Evolutionary conservation across 1,140 invertebrate species (phyloP).

Genomic region (Danaus plexippus): DNA sequence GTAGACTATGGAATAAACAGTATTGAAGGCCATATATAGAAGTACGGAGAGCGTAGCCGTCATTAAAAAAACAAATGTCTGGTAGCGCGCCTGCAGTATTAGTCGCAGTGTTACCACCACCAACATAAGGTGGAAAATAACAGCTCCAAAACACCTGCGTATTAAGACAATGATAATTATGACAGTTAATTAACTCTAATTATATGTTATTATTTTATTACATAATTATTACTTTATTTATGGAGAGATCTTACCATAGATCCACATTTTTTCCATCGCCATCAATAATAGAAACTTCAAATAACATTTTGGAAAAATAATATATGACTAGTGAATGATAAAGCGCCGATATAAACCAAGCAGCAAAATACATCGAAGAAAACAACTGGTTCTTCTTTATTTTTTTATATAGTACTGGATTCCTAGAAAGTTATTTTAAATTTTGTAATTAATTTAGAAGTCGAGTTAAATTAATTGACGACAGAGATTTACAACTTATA

Average conservation of each 20-base stretch:
- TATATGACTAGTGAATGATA: conserved; percentile 71
- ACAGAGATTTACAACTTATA: too few relatives aligned
- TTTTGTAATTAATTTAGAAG: too few relatives aligned
- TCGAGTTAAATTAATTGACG: too few relatives aligned
- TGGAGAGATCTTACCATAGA: conserved; percentile 42
- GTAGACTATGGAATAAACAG: conserved; percentile 74
- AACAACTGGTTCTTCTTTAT: conserved; percentile 79
- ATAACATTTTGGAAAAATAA: conserved; percentile 52
- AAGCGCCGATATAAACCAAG: conserved; percentile 76
- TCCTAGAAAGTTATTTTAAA: conserved; percentile 33
- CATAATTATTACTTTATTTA: not conserved
- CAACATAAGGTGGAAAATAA: conserved; percentile 69
- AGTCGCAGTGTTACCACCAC: conserved; percentile 74
- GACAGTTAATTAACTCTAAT: too few relatives aligned
- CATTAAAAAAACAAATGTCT: conserved; percentile 74
- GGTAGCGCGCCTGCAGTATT: conserved; percentile 77
- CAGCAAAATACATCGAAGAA: conserved; percentile 74
- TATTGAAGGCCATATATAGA: conserved; percentile 72
- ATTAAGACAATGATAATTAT: conserved; percentile 10
- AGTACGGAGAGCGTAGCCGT: conserved; percentile 75
- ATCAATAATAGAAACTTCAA: conserved; percentile 56
- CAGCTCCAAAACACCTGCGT: conserved; percentile 69
- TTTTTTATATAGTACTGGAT: conserved; percentile 79
- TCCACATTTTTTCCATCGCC: conserved; percentile 61
- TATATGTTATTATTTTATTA: conserved; percentile 7